Base-by-base conservation (phyloP, 2,113 vertebrate species). In the Calyptomena viridis region DNA sequence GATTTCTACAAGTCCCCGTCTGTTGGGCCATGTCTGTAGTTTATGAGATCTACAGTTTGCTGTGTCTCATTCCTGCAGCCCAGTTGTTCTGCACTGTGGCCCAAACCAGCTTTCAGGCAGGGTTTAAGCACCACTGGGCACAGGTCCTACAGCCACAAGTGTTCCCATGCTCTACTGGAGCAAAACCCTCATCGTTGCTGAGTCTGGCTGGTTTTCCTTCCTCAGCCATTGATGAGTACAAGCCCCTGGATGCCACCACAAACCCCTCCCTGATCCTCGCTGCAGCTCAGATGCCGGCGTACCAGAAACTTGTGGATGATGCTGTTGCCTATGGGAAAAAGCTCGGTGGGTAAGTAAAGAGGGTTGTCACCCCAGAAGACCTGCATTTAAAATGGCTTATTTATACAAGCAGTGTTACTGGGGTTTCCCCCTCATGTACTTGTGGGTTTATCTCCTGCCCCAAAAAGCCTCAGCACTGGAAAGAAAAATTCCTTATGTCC, bases 221-320 rank as follows among this genome's bases (percentile, higher is more conserved):
- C 46, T 12, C 23, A 99, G 99, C 99, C 73, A 99, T 99, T 16
- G 99, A 99, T 0, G 99, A 99, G 90, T 99, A 99, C 96, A 99
- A 99, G 95, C 99, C 99, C 37, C 98, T 99, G 84, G 99, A 99
- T 98, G 99, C 99, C 88, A 99, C 99, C 91, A 99, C 99, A 39
- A 99, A 99, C 96, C 99, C 99, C 0, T 99, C 99, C 21, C 98
- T 99, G 75, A 99, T 99, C 72, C 97, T 99, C 73, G 99, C 99
- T 35, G 99, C 99, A 0, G 98, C 99, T 4, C 99, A 99, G 96
- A 99, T 99, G 99, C 98, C 99, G 0, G 95, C 97, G 8, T 99
- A 99, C 97, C 98, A 99, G 96, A 96, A 97, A 31, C 97, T 99
- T 3, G 87, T 99, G 96, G 98, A 99, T 49, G 98, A 99, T 87